Conservation (phyloP, 1,140 invertebrate genomes). For the Neotoxoptera formosana region DNA sequence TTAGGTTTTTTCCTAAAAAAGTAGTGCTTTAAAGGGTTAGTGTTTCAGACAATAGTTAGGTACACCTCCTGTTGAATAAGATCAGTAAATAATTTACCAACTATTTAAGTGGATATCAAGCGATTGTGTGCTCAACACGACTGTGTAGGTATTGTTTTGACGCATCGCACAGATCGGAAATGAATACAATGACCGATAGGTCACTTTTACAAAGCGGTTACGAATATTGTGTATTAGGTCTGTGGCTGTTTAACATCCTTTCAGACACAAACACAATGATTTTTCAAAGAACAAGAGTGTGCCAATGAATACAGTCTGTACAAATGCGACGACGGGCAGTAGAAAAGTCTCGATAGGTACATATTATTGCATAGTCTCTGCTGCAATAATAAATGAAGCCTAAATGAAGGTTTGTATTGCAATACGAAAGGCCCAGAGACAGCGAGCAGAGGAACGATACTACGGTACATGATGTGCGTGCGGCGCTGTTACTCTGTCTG, state of each 20-base stretch:
- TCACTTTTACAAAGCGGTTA: neutral
- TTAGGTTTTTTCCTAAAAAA: too few species aligned
- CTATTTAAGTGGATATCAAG: neutral
- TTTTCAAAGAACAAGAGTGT: neutral
- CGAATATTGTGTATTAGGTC: neutral
- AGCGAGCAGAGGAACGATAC: neutral
- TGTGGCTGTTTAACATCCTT: neutral
- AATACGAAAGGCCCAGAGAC: neutral
- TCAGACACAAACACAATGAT: neutral
- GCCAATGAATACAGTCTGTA: neutral
- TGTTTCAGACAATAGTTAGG: neutral
- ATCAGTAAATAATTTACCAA: neutral
- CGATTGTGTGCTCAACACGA: neutral
- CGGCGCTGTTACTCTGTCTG: neutral
- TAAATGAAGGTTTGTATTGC: neutral
- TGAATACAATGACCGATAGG: neutral
- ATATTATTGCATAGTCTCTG: neutral
- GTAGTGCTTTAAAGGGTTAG: too few species aligned
- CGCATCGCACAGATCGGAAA: neutral
- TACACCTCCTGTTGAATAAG: neutral
- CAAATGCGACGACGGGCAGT: neutral
- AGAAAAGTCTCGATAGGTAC: neutral
- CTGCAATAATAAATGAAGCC: too few species aligned
- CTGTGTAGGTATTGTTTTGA: neutral
- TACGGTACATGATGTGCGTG: neutral